Percentiles rank a stretch among this genome's conserved stretches.
Evolutionary conservation across 2,888 invertebrate genomes (phyloP).

Genomic region (Hofmannophila pseudospretella): DNA sequence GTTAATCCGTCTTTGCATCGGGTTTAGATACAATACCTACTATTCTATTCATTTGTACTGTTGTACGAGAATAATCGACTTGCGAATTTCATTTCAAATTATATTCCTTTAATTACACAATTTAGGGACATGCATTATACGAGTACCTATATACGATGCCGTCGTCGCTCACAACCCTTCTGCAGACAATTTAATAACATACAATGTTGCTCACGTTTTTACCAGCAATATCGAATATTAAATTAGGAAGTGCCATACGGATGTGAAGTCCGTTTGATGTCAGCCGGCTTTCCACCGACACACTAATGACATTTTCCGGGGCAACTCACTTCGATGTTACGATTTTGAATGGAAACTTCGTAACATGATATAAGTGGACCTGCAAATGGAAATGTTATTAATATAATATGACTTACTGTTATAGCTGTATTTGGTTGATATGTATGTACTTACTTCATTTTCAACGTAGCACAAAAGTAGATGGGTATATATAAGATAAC

Average conservation of each 20-base stretch:
- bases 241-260: conserved; percentile 64
- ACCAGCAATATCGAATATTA: conserved; percentile 64
- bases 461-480: too few species aligned
- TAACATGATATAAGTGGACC: conserved; percentile 1
- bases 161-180: conserved; percentile 50
- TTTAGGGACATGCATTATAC: conserved; percentile 4
- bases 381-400: conserved; percentile 1
- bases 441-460: too few species aligned
- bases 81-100: too few species aligned
- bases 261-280: conserved; percentile 71
- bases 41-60: background rate
- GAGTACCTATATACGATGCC: conserved; percentile 18
- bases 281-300: conserved; percentile 45
- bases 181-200: conserved; percentile 56
- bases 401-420: too few species aligned
- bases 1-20: background rate
- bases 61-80: too few species aligned
- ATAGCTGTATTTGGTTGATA: too few species aligned
- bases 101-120: conserved; percentile 4
- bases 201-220: conserved; percentile 60
- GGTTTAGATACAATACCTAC: too few species aligned
- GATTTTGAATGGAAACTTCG: too few species aligned
- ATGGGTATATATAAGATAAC: too few species aligned
- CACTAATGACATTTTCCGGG: conserved; percentile 69
- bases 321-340: conserved; percentile 40